Evolutionary conservation across 2,888 invertebrate genomes (phyloP).

Genomic region (Meloe dianella): DNA sequence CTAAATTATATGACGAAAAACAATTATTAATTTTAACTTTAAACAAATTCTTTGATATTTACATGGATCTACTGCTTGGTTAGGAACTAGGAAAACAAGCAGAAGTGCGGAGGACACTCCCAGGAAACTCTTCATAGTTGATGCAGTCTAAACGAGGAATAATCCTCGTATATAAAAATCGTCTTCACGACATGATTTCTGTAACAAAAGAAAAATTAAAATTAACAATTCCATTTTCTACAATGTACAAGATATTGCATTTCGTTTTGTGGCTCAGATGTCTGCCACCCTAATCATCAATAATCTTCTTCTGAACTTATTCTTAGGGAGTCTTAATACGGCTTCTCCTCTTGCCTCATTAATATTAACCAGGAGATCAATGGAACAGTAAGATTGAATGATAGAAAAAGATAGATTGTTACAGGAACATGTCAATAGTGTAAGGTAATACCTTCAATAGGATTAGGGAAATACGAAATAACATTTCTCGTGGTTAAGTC

Average conservation of each 20-base stretch:
- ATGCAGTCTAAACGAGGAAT: constrained; percentile 43
- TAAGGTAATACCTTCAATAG: constrained; percentile 51
- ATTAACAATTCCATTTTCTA: constrained; percentile 25
- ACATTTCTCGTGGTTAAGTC: constrained; percentile 50
- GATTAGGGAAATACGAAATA: constrained; percentile 53
- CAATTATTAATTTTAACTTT: background rate
- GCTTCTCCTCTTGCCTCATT: constrained; percentile 49
- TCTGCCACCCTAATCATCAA: constrained; percentile 51
- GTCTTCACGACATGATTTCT: constrained; percentile 48
- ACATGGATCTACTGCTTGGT: constrained; percentile 53
- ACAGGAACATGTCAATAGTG: constrained; percentile 50
- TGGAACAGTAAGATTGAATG: constrained; percentile 8
- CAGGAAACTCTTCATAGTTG: constrained; percentile 47
- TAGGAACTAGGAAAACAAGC: constrained; percentile 38
- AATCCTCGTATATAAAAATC: constrained; percentile 41
- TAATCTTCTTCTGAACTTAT: constrained; percentile 49
- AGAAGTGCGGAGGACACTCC: constrained; percentile 38
- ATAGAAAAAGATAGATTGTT: background rate
- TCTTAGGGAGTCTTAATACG: constrained; percentile 48
- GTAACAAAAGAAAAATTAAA: constrained; percentile 41
- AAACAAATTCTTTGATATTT: constrained; percentile 40
- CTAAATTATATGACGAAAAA: constrained; percentile 65
- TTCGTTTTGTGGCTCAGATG: constrained; percentile 43
- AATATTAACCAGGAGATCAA: constrained; percentile 51
- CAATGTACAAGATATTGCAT: constrained; percentile 25